Base-by-base conservation (phyloP, 2,888 invertebrate species). In the Xylota segnis region DNA sequence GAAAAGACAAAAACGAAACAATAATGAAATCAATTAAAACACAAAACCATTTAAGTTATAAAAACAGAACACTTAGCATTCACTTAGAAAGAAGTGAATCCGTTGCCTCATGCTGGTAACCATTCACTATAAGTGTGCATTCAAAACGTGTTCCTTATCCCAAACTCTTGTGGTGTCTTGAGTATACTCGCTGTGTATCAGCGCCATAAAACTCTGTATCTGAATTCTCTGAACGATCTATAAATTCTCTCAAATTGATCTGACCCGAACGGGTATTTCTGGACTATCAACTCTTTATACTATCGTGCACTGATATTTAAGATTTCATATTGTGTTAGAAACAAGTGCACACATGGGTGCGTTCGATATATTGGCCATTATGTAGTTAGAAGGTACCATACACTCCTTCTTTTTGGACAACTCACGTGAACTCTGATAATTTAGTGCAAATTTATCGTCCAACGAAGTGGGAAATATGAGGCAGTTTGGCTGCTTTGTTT, bases 241-340 rank as follows among this genome's bases (percentile, higher is more conserved):
- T 81, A 81, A 81, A 81, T 81, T 81, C 74, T 27, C 74, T 79
- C 52, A 74, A 81, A 74, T 74, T 81, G 79, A 66, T 74, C 74
- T 74, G 59, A 81, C 72, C 74, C 40, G 66, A 74, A 81, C 79
- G 66, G 52, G 79, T 74, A 74, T 81, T 74, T 81, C 79, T 74
- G 59, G 79, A 79, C 79, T 72, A 59, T 63, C 54, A 43, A 61
- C 61, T n/a, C n/a, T 74, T 18, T 54, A 61, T 52, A n/a, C 34
- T 61, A 75, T 65, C 74, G 75, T 23, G 59, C 52, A 59, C 32
- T 66, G 78, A 78, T 79, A 79, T 79, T 72, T 58, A 5, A 65
- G 70, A 70, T 70, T 52, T 16, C 29, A 50, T 29, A 45, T 27
- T 63, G 58, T 58, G 37, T 9, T 34, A 18, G 50, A 23, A 43